These are phyloP conservation scores for Chunga burmeisteri DNA, from an alignment of 2,113 vertebrate genomes.

Conservation along the genomic window DNA sequence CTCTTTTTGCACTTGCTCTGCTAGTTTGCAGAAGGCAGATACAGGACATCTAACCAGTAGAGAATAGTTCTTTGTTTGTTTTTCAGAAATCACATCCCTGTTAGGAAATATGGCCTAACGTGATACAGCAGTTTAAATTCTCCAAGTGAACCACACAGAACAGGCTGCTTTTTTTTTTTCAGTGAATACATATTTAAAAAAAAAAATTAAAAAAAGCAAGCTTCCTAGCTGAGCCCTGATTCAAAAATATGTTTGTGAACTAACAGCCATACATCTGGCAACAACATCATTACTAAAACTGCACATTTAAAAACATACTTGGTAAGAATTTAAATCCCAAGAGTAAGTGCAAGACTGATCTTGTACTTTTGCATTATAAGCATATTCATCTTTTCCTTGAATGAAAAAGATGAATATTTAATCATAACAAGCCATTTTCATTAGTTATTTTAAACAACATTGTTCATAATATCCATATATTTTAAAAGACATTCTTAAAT, in stretches of 20 bases:
- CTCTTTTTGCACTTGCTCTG: background rate
- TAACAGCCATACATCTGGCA: background rate
- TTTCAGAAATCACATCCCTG: background rate
- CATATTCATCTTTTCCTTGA: background rate
- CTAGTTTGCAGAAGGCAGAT: background rate
- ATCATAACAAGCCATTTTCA: background rate
- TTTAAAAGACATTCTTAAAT: background rate
- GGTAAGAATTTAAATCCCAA: background rate
- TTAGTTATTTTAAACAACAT: background rate
- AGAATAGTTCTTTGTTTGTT: background rate
- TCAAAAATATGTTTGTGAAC: background rate
- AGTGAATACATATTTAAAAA: background rate
- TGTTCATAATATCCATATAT: background rate
- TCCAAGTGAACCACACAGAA: background rate
- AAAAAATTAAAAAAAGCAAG: background rate
- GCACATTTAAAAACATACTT: background rate
- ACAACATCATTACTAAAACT: background rate
- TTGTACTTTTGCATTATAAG: background rate
- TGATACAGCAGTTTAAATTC: background rate
- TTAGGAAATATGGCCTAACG: background rate
- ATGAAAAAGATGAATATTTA: background rate
- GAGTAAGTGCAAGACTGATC: background rate
- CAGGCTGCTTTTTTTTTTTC: background rate
- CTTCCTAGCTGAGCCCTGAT: background rate
- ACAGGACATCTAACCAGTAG: background rate